Base-by-base conservation (phyloP, 2,113 vertebrate species). In the Antennarius striatus region DNA sequence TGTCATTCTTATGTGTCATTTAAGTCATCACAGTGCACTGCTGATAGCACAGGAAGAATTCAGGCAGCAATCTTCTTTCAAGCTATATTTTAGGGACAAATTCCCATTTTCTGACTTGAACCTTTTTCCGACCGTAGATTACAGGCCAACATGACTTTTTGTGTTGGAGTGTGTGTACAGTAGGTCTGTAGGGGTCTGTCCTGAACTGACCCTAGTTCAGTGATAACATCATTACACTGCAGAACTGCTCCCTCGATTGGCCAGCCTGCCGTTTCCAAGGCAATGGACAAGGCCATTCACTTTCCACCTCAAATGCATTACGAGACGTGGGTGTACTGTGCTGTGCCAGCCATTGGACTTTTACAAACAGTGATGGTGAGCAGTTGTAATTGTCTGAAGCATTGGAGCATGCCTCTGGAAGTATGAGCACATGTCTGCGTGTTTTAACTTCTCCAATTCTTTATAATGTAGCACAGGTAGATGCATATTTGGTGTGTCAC, bases 201-300 rank as follows among this genome's bases (percentile, higher is more conserved):
- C 88, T 88, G 52, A 83, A 62, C 56, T 86, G 79, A 90, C 86
- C 88, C 57, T 15, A 47, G 70, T 76, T 46, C 49, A 55, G 66
- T 61, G 90, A 91, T 90, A 85, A 88, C 84, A 89, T 89, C 82
- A 70, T 86, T 73, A 80, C 74, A 60, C 51, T 68, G 67, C 60
- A 51, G 55, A 51, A 71, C 76, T 49, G 61, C 71, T 71, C 71
- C 73, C 77, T 74, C 71, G 47, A 65, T 60, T 6, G 15, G 52
- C 56, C 68, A 58, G 68, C 77, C 83, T 86, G 84, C 81, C 71
- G 87, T 91, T 90, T 86, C 88, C 85, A 86, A 82, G 88, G 89
- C 79, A 69, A 90, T 86, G 86, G 74, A 68, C 80, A 50, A 65
- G 65, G 74, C 67, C 13, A 40, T 61, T 86, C 68, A 62, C 77